Evolutionary conservation across 1,140 invertebrate species (phyloP).

Genomic region (Drosophila sechellia): DNA sequence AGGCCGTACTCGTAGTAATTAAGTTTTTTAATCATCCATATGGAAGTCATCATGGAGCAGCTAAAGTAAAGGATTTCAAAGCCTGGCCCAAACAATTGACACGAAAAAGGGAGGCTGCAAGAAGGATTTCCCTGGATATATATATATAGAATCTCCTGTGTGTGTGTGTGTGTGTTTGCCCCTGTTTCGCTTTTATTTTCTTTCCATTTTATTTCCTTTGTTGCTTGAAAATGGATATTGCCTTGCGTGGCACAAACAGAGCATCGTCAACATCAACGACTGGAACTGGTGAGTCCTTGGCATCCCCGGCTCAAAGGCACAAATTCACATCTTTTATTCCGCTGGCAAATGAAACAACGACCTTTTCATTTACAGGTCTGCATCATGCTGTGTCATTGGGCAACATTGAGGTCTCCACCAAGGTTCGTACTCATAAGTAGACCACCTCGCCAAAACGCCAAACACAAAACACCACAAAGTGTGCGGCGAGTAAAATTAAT

Average conservation of each 20-base stretch:
- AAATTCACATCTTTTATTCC: slow-evolving; percentile 48
- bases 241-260: slow-evolving; percentile 58
- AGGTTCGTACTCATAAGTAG: slow-evolving; percentile 67
- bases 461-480: slow-evolving; percentile 28
- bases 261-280: slow-evolving; percentile 34
- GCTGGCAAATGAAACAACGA: slow-evolving; percentile 39
- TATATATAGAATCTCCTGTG: not conserved
- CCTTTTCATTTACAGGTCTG: slow-evolving; percentile 77
- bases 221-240: slow-evolving; percentile 77
- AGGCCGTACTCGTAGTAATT: slow-evolving; percentile 52
- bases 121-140: slow-evolving; percentile 31
- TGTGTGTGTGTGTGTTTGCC: slow-evolving; percentile 41
- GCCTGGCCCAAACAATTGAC: slow-evolving; percentile 54
- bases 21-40: slow-evolving; percentile 65
- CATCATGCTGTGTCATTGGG: slow-evolving; percentile 85
- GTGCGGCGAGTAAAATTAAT: slow-evolving; percentile 40
- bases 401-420: slow-evolving; percentile 84
- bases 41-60: slow-evolving; percentile 33
- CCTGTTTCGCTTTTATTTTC: slow-evolving; percentile 47
- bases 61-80: slow-evolving; percentile 27
- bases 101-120: slow-evolving; percentile 9
- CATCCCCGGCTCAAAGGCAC: slow-evolving; percentile 45
- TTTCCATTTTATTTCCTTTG: slow-evolving; percentile 47
- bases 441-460: slow-evolving; percentile 3
- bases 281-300: slow-evolving; percentile 70